phyloP scores from a whole-genome alignment of 2,113 vertebrate species.

The Leucoraja erinaceus region DNA sequence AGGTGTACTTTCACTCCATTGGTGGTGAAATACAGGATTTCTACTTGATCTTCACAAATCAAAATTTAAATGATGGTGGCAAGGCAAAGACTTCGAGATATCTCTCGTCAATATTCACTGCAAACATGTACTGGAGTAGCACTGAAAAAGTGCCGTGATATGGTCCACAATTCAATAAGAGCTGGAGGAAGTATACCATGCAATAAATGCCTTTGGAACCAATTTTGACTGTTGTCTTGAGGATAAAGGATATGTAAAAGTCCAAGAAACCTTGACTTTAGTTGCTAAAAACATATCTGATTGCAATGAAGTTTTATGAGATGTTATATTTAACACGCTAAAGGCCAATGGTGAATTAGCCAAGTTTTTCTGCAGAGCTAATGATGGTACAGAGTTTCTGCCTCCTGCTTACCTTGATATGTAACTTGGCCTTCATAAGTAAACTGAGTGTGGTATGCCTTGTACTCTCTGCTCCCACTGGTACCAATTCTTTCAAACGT shows the following conservation, averaged over 20 bases:
- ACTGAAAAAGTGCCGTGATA: background rate
- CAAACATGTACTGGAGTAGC: background rate
- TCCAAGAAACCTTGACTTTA: background rate
- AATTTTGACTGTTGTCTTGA: background rate
- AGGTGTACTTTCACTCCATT: background rate
- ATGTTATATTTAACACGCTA: background rate
- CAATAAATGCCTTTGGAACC: background rate
- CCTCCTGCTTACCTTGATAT: slow-evolving; percentile 75
- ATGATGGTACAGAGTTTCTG: background rate
- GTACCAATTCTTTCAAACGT: slow-evolving; percentile 84
- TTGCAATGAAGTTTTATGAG: background rate
- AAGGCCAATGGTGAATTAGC: background rate
- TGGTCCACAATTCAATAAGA: background rate
- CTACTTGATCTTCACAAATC: background rate
- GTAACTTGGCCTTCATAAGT: slow-evolving; percentile 81
- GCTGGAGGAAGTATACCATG: background rate
- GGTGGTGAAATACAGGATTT: background rate
- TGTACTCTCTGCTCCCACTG: slow-evolving; percentile 73
- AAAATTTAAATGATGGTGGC: background rate
- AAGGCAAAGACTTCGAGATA: background rate
- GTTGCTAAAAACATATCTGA: background rate
- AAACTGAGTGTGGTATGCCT: slow-evolving; percentile 87
- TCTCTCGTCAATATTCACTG: background rate
- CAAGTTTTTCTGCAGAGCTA: background rate
- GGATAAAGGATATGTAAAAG: background rate